These are phyloP conservation scores for Catharus minimus DNA, from an alignment of 2,113 vertebrate species.

Conservation along the genomic window DNA sequence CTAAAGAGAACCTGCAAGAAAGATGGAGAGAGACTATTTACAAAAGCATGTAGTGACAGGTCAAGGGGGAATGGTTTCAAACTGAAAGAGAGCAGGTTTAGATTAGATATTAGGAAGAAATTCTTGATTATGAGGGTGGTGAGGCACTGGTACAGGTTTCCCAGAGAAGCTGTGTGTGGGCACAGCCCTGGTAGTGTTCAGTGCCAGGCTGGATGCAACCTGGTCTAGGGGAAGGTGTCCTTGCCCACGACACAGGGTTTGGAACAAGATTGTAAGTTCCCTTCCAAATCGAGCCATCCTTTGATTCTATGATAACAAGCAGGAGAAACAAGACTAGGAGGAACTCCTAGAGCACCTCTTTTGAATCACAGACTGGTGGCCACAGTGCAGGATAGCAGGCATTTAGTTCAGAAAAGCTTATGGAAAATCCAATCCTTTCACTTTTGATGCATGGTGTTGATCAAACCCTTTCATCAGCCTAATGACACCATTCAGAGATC, in stretches of 20 bases:
- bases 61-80: neutral
- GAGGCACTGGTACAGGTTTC: neutral
- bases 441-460: neutral
- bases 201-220: neutral
- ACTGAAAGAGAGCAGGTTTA: neutral
- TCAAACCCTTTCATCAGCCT: neutral
- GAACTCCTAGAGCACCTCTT: neutral
- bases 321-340: neutral
- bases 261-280: neutral
- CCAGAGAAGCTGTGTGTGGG: neutral
- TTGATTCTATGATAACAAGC: rapidly evolving
- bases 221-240: neutral
- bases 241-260: neutral
- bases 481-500: neutral
- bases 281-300: neutral
- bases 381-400: rapidly evolving
- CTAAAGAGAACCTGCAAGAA: neutral
- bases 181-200: no score
- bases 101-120: neutral
- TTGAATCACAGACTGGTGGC: neutral
- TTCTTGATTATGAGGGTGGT: neutral
- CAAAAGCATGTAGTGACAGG: no score
- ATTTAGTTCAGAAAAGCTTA: neutral
- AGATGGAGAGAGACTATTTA: neutral
- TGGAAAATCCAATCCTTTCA: neutral